Evolutionary conservation across 2,113 vertebrate species (phyloP).

Genomic region (Plectropomus leopardus): DNA sequence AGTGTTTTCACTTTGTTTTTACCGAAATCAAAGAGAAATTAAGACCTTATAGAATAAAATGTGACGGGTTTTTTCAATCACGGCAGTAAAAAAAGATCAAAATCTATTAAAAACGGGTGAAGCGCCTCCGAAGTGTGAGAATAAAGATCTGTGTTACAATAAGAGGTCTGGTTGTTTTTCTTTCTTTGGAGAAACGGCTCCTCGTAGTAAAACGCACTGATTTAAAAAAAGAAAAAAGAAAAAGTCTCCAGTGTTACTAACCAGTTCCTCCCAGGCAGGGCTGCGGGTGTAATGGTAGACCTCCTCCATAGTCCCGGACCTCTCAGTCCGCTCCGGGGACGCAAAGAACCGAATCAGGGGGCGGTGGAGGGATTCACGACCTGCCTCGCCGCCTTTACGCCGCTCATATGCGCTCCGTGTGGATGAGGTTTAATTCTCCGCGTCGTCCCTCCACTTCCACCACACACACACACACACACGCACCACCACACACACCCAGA

Average conservation of each 20-base stretch:
- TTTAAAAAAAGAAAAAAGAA: not conserved
- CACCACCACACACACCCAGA: not conserved
- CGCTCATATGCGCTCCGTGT: constrained; percentile 45
- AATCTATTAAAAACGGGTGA: not conserved
- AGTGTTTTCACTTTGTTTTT: not conserved
- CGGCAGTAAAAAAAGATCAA: not conserved
- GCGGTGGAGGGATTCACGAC: constrained; percentile 50
- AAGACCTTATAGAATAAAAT: not conserved
- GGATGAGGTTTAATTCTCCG: constrained; percentile 39
- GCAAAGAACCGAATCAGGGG: constrained; percentile 39
- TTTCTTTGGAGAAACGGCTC: not conserved
- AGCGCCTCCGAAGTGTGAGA: not conserved
- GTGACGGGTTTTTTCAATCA: not conserved
- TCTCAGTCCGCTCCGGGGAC: constrained; percentile 57
- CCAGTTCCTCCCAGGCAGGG: constrained; percentile 90
- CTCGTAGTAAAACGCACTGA: not conserved
- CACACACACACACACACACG: too few relatives aligned
- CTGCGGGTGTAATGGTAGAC: constrained; percentile 88
- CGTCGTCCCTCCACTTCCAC: constrained; percentile 32
- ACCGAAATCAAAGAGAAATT: not conserved
- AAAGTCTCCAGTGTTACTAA: constrained; percentile 71
- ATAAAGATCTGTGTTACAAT: not conserved
- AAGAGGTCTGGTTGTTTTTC: not conserved
- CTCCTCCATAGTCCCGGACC: constrained; percentile 87
- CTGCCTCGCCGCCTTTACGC: constrained; percentile 44